These are phyloP conservation scores for Dicentrarchus labrax DNA, from an alignment of 2,113 vertebrate species.

Conservation along the genomic window DNA sequence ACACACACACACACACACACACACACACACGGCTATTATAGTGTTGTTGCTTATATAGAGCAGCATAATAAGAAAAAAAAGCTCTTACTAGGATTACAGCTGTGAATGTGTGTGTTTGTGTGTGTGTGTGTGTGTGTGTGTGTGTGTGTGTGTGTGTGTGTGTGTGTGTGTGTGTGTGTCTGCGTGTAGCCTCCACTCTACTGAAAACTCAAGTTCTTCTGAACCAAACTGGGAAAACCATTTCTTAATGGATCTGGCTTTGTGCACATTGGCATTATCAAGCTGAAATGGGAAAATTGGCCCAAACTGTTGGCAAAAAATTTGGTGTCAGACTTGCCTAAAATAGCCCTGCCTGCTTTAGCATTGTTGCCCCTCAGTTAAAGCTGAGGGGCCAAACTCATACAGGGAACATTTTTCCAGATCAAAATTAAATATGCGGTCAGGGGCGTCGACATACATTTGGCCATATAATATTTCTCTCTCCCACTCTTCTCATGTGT, in stretches of 20 bases:
- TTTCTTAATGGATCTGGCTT: neutral
- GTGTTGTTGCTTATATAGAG: constrained; percentile 1
- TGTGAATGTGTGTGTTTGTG: neutral
- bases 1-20: constrained; percentile 3
- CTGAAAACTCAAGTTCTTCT: neutral
- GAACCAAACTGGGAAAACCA: neutral
- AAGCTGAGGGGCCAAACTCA: no score
- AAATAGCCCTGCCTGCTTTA: no score
- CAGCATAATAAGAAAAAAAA: constrained; percentile 37
- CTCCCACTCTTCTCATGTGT: neutral
- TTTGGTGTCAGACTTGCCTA: no score
- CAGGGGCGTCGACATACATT: neutral
- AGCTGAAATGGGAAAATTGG: neutral
- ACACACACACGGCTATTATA: constrained; percentile 22
- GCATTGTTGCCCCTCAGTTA: no score
- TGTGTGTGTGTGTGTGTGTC: no score
- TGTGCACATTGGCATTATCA: neutral
- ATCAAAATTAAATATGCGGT: neutral
- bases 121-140: no score
- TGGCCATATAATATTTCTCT: neutral
- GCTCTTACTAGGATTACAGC: constrained; percentile 16
- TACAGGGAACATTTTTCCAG: neutral
- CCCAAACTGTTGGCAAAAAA: no score
- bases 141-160: no score
- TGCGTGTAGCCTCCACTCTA: no score